phyloP scores from a whole-genome alignment of 2,888 invertebrate genomes.

The Mamestra brassicae region DNA sequence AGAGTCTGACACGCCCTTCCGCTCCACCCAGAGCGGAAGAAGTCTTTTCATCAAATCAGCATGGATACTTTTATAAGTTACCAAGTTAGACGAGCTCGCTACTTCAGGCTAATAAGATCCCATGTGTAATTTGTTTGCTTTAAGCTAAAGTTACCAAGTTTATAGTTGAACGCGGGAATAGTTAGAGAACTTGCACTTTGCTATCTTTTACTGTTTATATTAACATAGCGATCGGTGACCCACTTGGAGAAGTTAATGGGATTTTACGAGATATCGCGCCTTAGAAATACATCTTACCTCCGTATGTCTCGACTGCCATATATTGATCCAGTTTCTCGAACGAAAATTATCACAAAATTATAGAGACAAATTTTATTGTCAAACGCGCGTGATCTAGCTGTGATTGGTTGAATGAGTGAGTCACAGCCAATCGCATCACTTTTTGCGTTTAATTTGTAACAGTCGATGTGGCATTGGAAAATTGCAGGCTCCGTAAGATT shows the following conservation, averaged over 20 bases:
- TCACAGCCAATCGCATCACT: no score
- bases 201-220: conserved; percentile 42
- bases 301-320: no score
- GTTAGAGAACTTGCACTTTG: conserved; percentile 39
- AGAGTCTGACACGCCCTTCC: no score
- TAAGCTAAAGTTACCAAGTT: conserved; percentile 44
- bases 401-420: no score
- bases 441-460: no score
- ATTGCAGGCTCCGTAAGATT: no score
- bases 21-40: no score
- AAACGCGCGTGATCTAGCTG: no score
- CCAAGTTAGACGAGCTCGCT: conserved; percentile 14
- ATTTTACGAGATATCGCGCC: background rate
- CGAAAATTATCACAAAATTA: no score
- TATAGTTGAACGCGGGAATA: conserved; percentile 38
- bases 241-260: background rate
- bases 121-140: conserved; percentile 52
- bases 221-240: conserved; percentile 22
- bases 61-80: conserved; percentile 31
- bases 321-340: no score
- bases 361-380: no score
- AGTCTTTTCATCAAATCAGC: background rate
- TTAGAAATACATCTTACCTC: background rate
- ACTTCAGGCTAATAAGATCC: conserved; percentile 48
- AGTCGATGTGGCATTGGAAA: no score